These are phyloP conservation scores for Petrocephalus zakoni DNA, from an alignment of 2,113 vertebrate species.

Conservation along the genomic window DNA sequence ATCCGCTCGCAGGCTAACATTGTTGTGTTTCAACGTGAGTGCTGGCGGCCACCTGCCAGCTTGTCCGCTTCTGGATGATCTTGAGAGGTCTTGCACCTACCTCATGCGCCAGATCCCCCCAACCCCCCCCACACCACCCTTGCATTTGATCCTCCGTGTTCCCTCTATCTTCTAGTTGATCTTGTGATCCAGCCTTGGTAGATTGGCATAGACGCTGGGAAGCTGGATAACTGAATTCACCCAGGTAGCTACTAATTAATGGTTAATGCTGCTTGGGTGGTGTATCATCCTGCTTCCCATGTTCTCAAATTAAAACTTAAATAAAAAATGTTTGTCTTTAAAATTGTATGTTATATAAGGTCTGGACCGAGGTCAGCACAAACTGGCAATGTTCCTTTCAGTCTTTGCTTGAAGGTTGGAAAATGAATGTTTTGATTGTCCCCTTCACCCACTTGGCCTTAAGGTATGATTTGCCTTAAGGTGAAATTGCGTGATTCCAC, in stretches of 20 bases:
- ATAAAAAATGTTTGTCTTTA: neutral
- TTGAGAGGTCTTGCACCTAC: conserved; percentile 50
- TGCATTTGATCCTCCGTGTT: conserved; percentile 25
- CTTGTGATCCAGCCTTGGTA: neutral
- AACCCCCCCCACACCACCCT: neutral
- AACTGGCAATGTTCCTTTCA: neutral
- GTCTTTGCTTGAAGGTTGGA: neutral
- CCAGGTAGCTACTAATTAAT: neutral
- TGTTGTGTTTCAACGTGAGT: conserved; percentile 93
- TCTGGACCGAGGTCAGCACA: neutral
- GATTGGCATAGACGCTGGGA: neutral
- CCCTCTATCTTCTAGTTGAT: conserved; percentile 36
- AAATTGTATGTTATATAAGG: neutral
- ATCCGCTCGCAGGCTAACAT: conserved; percentile 89
- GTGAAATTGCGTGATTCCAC: neutral
- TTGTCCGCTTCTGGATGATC: conserved; percentile 42
- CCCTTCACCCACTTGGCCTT: neutral
- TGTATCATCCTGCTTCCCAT: neutral
- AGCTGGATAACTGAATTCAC: conserved; percentile 6
- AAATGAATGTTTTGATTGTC: neutral
- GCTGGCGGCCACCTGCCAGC: conserved; percentile 30
- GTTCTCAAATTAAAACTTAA: neutral
- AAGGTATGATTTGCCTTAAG: neutral
- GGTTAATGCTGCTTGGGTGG: neutral
- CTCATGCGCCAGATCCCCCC: conserved; percentile 37